Conservation (phyloP, 2,888 invertebrate species). For the Sympetrum striolatum region DNA sequence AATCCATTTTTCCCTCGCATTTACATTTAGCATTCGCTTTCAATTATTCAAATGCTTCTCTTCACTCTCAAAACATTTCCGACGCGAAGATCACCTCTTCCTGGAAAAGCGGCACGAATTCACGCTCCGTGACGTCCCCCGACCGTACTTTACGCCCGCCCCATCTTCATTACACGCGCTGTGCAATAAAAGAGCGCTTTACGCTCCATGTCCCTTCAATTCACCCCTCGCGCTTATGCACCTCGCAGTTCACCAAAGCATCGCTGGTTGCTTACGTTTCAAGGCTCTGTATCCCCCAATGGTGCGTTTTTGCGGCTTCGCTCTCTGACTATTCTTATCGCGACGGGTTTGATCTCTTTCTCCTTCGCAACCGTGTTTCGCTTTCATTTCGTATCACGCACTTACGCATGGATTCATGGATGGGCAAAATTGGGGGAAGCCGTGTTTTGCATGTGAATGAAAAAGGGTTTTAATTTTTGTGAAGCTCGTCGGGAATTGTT, state of each 20-base stretch:
- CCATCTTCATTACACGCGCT: background rate
- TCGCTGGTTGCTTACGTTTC: background rate
- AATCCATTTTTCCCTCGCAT: too few relatives aligned
- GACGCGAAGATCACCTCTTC: background rate
- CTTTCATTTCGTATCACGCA: background rate
- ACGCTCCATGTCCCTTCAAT: background rate
- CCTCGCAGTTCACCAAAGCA: background rate
- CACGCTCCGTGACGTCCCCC: slow-evolving; percentile 18
- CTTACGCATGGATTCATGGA: background rate
- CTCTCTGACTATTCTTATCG: background rate
- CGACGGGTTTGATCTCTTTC: background rate
- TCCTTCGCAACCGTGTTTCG: background rate
- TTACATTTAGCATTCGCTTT: background rate
- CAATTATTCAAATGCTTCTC: slow-evolving; percentile 23
- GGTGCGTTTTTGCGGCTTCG: background rate
- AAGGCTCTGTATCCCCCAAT: background rate
- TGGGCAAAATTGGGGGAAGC: background rate
- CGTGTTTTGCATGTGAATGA: background rate
- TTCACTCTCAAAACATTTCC: background rate
- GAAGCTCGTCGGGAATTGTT: background rate
- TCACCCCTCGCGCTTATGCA: background rate
- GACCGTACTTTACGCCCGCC: background rate
- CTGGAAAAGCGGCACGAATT: background rate
- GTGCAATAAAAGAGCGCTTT: background rate
- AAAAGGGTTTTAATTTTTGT: background rate